Percentiles rank a stretch among this genome's conserved stretches.
Conservation (phyloP, 2,113 vertebrate genomes). For the Malurus melanocephalus region DNA sequence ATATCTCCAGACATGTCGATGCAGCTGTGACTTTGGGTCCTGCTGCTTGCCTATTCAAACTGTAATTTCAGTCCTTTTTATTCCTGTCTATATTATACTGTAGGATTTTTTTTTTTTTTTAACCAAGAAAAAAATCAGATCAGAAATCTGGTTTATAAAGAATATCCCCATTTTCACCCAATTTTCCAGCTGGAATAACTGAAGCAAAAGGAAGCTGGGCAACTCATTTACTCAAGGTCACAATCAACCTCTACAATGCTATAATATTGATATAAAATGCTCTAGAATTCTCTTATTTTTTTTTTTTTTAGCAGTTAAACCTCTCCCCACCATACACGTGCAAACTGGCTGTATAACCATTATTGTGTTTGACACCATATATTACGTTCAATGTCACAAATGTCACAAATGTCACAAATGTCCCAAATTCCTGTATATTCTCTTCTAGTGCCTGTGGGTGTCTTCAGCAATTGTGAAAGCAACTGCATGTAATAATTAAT, state of each 20-base stretch:
- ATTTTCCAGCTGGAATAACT: conserved; percentile 13
- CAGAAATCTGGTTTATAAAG: conserved; percentile 16
- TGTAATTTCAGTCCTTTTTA: neutral
- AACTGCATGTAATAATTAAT: neutral
- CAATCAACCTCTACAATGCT: neutral
- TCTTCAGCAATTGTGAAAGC: neutral
- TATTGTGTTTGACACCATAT: neutral
- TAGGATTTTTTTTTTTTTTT: neutral
- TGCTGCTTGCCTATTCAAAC: neutral
- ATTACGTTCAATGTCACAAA: neutral
- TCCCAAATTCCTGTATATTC: neutral
- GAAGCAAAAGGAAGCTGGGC: conserved; percentile 33
- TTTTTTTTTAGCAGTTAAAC: neutral
- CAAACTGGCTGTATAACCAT: neutral
- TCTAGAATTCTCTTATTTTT: neutral
- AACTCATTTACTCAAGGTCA: conserved; percentile 1
- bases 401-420: neutral
- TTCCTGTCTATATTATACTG: neutral
- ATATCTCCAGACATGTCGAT: neutral
- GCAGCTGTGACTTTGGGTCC: neutral
- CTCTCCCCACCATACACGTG: neutral
- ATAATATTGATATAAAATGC: neutral
- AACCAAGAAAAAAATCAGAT: conserved; percentile 8
- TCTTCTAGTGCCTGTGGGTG: neutral
- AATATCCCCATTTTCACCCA: neutral